Evolutionary conservation across 2,113 vertebrate species (phyloP), one percentile per base, ranked within the genome.

Genomic region (Panthera leo): DNA sequence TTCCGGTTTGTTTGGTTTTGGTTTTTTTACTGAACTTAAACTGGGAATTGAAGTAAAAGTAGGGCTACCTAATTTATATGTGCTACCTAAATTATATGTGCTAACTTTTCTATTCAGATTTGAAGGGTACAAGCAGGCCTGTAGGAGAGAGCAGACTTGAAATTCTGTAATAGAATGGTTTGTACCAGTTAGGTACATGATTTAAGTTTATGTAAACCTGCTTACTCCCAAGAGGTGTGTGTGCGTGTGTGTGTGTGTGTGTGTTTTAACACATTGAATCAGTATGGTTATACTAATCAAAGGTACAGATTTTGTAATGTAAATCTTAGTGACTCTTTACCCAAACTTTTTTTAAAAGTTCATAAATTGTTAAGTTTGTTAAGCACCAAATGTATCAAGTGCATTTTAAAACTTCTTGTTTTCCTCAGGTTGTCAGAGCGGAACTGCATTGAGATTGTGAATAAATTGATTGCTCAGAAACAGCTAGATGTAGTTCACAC

Each of bases 381-480:
- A n/a, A 70, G 27, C 71, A 58, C 23, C 45, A 75, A 65, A 0
- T 70, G 11, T 94, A 48, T 78, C 79, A 45, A 67, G 29, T 53
- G 7, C n/a, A 55, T 34, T 96, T 86, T 48, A 58, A 92, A 95
- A 82, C 4, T 29, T 84, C 1, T 79, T 96, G 23, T 55, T 95
- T 29, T 85, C 25, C 48, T 1, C 95, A 99, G 99, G 48, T 97
- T 99, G 83, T 99, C 99, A 1, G 99, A 99, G 96, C 99, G 99
- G 91, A 99, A 99, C 86, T 99, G 99, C 96, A 99, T 99, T 95
- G 99, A 99, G 97, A 99, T 99, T 23, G 99, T 99, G 55, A 98
- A 99, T 42, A 99, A 99, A 80, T 95, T 99, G 94, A 99, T 99
- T 5, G 98, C 99, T 5, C 99, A 99, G n/a, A 99, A 99, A 98